Base-by-base conservation (phyloP, 2,113 vertebrate species). In the Struthidea cinerea region DNA sequence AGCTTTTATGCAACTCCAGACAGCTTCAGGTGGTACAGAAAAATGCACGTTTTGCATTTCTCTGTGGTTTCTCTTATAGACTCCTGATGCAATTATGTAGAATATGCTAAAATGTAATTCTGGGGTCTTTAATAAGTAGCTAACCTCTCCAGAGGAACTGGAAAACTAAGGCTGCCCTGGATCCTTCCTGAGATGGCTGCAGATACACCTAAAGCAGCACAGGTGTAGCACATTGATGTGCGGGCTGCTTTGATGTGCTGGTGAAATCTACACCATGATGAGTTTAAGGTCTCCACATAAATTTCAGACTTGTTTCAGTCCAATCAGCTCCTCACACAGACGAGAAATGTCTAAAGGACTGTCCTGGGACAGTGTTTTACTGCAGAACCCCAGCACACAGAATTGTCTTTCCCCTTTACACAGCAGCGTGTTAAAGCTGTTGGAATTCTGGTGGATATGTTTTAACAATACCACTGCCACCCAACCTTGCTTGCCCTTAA, bases 211-310 rank as follows among this genome's bases (percentile, higher is more conserved):
- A 10, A 49, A 91, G 37, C 24, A 82, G 46, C 27, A 37, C 7
- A 18, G 1, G 4, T 4, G 6, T 3, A 53, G 55, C 20, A 60
- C 35, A 6, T 0, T 1, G 18, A 22, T 5, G 44, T 1, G 15
- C 27, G 83, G 32, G 15, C 13, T 59, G 52, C 0, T 17, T 84
- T 52, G 32, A 9, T 5, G 6, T 5, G n/a, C 4, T 18, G 30
- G 15, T 41, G 19, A 79, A 39, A 68, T 21, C 50, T 30, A 26
- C 33, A n/a, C 27, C 42, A 33, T 1, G 8, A 57, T 1, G 27
- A 83, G 9, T 27, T 67, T 35, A 46, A 59, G 24, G 21, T 9
- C 30, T 77, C 73, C 61, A 26, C 32, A 61, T 13, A 33, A 52
- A 69, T 61, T 44, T 39, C 44, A 46, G 7, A 28, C 9, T 15